Base-by-base conservation (phyloP, 2,888 invertebrate species). In the Andricus quercusramuli region DNA sequence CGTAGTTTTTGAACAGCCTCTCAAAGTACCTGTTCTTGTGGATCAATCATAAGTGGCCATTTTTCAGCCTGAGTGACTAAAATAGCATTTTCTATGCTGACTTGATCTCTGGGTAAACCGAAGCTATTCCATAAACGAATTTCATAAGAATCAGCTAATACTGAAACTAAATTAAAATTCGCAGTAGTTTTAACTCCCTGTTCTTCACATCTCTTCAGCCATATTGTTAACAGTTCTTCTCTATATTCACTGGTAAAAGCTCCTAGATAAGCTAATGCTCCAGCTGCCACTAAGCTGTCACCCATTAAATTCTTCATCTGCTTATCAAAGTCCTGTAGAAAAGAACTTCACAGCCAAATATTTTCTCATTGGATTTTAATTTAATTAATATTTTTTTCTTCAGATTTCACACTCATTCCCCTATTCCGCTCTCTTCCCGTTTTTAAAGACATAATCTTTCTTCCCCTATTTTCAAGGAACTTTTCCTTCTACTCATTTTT, bases 21-120 rank as follows among this genome's bases (percentile, higher is more conserved):
- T 56, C n/a, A 62, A 62, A 25, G n/a, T 67, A 96, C 97, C 93
- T 98, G 98, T 90, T 98, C 98, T 91, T 99, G 98, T 0, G 99
- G 99, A 93, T 99, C 98, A 82, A 98, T 98, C 95, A 98, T 97
- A 25, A 99, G 94, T 0, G 98, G 98, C 98, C 97, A 97, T 20
- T 97, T 94, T 11, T 96, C 95, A 4, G 96, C 97, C 89, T 95
- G 95, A 22, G 96, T 98, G 68, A 98, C 98, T 87, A 98, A 95
- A 83, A 99, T 96, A 13, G 97, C 98, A 93, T 98, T 99, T 93
- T 98, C 98, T 3, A 97, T 97, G 15, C 98, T 98, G 79, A 98
- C 96, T 51, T 94, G 93, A 92, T 99, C 98, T 83, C 97, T 95
- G 0, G 99, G 99, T 77, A 99, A 93, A 0, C 98, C 98, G 88